A percentile compares a stretch with the other conserved stretches of the same genome.
Conservation (phyloP, 1,140 invertebrate genomes). For the Ips typographus region DNA sequence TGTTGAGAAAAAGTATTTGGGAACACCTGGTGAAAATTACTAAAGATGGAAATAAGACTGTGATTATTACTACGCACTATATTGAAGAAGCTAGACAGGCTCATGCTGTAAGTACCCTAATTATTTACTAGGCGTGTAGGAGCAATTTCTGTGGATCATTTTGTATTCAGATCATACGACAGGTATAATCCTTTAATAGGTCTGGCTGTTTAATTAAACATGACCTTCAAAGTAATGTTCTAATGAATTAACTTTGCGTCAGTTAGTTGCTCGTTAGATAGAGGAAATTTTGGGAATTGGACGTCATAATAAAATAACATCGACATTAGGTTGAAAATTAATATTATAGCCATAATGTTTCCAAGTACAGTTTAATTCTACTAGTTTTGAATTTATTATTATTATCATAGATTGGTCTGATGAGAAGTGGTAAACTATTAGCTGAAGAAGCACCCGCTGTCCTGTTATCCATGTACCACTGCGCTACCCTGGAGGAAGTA, state of each 20-base stretch:
- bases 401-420: constrained; percentile 80
- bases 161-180: constrained; percentile 10
- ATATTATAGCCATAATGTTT: too few species aligned
- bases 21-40: constrained; percentile 69
- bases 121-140: not conserved
- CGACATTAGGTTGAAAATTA: too few species aligned
- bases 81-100: constrained; percentile 76
- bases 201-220: not conserved
- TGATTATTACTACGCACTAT: constrained; percentile 78
- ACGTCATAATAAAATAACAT: too few species aligned
- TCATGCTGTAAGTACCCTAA: constrained; percentile 60
- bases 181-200: constrained; percentile 11
- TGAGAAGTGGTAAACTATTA: constrained; percentile 86
- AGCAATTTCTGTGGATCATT: not conserved
- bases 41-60: constrained; percentile 63
- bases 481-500: constrained; percentile 86
- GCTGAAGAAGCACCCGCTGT: constrained; percentile 89
- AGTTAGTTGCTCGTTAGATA: too few species aligned
- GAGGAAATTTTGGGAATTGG: too few species aligned
- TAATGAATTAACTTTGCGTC: not conserved
- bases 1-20: constrained; percentile 72
- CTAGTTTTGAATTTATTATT: too few species aligned
- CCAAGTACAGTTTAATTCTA: too few species aligned
- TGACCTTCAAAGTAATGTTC: constrained; percentile 11
- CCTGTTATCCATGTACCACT: constrained; percentile 79